Evolutionary conservation across 1,140 invertebrate species (phyloP), one percentile per base, ranked within the genome.

Genomic region (Cydia amplana): DNA sequence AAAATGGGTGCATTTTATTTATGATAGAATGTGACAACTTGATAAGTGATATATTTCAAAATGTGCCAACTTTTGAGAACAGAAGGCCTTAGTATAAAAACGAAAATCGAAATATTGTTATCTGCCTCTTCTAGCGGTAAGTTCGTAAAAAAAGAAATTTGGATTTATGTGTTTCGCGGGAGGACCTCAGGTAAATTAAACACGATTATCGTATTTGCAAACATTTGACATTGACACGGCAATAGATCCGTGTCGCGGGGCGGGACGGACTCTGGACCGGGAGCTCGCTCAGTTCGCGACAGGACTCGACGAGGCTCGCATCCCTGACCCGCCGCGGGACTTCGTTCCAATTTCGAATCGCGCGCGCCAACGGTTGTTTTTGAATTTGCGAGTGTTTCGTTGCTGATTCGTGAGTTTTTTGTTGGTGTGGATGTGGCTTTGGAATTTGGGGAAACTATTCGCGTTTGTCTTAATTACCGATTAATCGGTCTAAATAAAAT

Each of bases 151-250:
- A 43, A 43, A 10, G 40, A 43, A 43, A 12, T 43, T 43, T 14
- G 32, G 3, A 14, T 43, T 43, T 14, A 9, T 12, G 10, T 43
- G 12, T 43, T 43, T 43, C 40, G 40, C 40, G 1, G 40, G 2
- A 43, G 40, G 10, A 7, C 36, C 36, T 40, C 36, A 40, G 36
- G 36, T 40, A 40, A 10, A 1, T 40, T 51, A n/a, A 5, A 23
- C 18, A 60, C 6, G 55, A 20, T 6, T 20, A 51, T 51, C 16
- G 55, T 60, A 60, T 20, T 70, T 70, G 65, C 65, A 70, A 70
- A 70, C n/a, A 70, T 36, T 70, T 70, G 65, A 70, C 65, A 70
- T 70, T 70, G 65, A 70, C 65, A 70, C 65, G 32, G n/a, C 32
- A 70, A 16, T 6, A 4, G 16, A 70, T 40, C 65, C 65, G 65